Percentiles rank a stretch among this genome's conserved stretches.
Conservation (phyloP, 2,797 vertebrate species). For the Paramormyrops hopkinsi region DNA sequence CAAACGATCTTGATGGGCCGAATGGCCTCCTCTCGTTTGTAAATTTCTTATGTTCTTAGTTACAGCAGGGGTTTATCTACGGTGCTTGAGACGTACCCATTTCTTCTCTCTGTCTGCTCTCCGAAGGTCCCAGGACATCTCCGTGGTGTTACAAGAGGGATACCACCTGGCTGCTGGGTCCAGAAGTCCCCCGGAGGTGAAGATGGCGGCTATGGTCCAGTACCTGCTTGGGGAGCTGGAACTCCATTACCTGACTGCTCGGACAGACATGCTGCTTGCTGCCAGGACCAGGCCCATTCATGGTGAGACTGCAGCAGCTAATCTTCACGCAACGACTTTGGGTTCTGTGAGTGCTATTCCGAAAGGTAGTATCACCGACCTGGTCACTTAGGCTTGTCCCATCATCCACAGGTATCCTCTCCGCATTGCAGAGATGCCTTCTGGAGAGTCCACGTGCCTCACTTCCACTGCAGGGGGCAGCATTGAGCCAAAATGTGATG, state of each 20-base stretch:
- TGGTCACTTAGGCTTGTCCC: neutral
- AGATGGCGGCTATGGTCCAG: slow-evolving; percentile 46
- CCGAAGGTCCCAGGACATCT: slow-evolving; percentile 39
- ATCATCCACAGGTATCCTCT: slow-evolving; percentile 61
- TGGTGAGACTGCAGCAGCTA: slow-evolving; percentile 45
- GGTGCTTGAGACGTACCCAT: neutral
- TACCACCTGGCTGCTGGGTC: slow-evolving; percentile 15
- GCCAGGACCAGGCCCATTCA: slow-evolving; percentile 70
- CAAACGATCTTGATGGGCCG: neutral
- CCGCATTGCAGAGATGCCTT: slow-evolving; percentile 71
- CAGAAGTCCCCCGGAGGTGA: neutral
- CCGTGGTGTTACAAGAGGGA: slow-evolving; percentile 34
- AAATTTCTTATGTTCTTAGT: neutral
- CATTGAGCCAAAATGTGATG: slow-evolving; percentile 42
- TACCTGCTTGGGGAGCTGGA: slow-evolving; percentile 62
- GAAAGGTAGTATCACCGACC: neutral
- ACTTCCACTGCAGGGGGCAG: slow-evolving; percentile 37
- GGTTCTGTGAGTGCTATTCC: neutral
- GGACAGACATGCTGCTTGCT: slow-evolving; percentile 68
- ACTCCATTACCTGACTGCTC: slow-evolving; percentile 62
- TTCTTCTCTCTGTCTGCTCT: neutral
- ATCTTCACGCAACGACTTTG: no score
- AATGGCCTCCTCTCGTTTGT: neutral
- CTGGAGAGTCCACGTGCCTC: slow-evolving; percentile 58
- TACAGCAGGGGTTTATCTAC: neutral